These are phyloP conservation scores for Liasis olivaceus DNA, from an alignment of 2,797 vertebrate genomes.

Conservation along the genomic window DNA sequence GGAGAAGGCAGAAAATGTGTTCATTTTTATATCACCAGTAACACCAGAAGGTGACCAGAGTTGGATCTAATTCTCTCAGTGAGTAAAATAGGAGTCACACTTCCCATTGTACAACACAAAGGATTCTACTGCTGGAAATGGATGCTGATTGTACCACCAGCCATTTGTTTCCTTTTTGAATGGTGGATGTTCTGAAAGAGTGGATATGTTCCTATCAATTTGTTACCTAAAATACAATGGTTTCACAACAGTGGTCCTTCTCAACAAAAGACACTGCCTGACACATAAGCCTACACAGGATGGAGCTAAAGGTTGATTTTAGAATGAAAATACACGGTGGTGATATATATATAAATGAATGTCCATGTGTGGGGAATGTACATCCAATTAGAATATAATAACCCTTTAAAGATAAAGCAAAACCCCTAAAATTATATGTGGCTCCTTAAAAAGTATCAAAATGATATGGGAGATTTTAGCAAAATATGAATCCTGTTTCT, in stretches of 20 bases:
- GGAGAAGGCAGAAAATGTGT: neutral
- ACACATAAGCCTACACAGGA: slow-evolving; percentile 24
- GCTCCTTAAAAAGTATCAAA: slow-evolving; percentile 41
- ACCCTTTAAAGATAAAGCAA: slow-evolving; percentile 76
- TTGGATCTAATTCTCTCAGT: neutral
- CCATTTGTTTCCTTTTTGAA: neutral
- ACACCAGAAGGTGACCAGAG: too few species aligned
- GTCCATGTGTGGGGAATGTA: slow-evolving; percentile 70
- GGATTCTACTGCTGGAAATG: neutral
- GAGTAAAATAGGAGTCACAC: neutral
- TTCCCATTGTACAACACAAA: neutral
- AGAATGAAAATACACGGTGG: slow-evolving; percentile 63
- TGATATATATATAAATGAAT: slow-evolving; percentile 46
- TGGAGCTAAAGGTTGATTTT: slow-evolving; percentile 45
- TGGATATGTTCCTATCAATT: neutral
- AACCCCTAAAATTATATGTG: slow-evolving; percentile 27
- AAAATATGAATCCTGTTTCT: slow-evolving; percentile 57
- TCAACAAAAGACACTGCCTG: slow-evolving; percentile 21
- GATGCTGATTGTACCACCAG: neutral
- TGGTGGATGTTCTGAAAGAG: neutral
- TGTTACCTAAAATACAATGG: neutral
- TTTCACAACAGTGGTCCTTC: neutral
- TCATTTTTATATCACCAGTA: neutral
- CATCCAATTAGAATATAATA: slow-evolving; percentile 76
- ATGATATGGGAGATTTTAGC: slow-evolving; percentile 24